These are phyloP conservation scores for Microcaecilia unicolor DNA, from an alignment of 2,797 vertebrate species.

Conservation along the genomic window DNA sequence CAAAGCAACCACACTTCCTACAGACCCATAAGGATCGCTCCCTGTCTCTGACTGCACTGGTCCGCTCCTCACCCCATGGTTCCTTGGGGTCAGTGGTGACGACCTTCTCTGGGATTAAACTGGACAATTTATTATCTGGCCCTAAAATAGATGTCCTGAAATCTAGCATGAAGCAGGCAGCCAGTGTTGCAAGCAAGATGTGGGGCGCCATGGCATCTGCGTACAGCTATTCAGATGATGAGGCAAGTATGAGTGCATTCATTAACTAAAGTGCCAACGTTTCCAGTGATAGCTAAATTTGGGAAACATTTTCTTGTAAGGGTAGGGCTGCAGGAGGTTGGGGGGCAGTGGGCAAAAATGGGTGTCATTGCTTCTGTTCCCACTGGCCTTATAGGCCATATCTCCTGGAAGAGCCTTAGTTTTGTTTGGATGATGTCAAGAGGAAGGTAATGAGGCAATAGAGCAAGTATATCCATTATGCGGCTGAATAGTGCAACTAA, in stretches of 20 bases:
- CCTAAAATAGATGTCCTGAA: slow-evolving; percentile 92
- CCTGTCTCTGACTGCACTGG: slow-evolving; percentile 70
- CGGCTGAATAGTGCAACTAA: too few relatives aligned
- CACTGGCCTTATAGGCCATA: too few relatives aligned
- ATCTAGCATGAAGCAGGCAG: slow-evolving; percentile 91
- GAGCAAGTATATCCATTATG: too few relatives aligned
- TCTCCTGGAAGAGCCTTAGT: too few relatives aligned
- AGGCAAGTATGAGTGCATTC: slow-evolving; percentile 72
- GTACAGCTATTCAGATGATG: slow-evolving; percentile 86
- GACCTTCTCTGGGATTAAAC: slow-evolving; percentile 82
- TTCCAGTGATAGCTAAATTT: too few relatives aligned
- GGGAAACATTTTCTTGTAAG: too few relatives aligned
- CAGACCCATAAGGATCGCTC: slow-evolving; percentile 55
- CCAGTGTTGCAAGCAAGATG: slow-evolving; percentile 88
- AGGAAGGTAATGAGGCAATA: too few relatives aligned
- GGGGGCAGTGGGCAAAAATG: too few relatives aligned
- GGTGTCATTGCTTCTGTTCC: too few relatives aligned
- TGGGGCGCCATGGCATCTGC: slow-evolving; percentile 84
- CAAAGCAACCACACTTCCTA: slow-evolving; percentile 48
- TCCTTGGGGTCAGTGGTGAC: slow-evolving; percentile 87
- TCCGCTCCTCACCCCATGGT: slow-evolving; percentile 75
- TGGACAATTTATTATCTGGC: slow-evolving; percentile 83
- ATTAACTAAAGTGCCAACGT: too few relatives aligned
- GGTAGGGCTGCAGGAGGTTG: too few relatives aligned
- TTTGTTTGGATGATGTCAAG: too few relatives aligned